Conservation (phyloP, 30 jellyfish, hydroid and myxozoan species). For the Calvadosia cruxmelitensis region DNA sequence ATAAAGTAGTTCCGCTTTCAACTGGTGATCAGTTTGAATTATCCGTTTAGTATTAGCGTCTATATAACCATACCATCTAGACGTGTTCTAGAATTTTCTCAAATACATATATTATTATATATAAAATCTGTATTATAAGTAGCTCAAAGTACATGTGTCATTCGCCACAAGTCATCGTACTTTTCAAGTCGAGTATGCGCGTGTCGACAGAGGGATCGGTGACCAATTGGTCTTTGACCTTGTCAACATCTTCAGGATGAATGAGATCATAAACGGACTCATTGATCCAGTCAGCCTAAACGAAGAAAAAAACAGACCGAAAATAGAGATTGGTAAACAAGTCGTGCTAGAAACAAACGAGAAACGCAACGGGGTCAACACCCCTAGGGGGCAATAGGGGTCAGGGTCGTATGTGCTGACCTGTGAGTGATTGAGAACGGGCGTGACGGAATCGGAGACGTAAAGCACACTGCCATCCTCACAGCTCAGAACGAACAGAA, state of each 20-base stretch:
- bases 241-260: constrained; percentile 89
- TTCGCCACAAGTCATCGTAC: too few species aligned
- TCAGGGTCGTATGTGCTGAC: constrained; percentile 4
- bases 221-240: constrained; percentile 62
- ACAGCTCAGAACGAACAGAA: constrained; percentile 77
- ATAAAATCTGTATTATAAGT: too few species aligned
- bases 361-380: not conserved
- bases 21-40: too few species aligned
- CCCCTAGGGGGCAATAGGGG: not conserved
- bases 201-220: constrained; percentile 53
- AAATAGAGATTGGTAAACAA: not conserved
- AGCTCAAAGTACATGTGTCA: too few species aligned
- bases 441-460: constrained; percentile 86
- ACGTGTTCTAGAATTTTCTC: too few species aligned
- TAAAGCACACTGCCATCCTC: constrained; percentile 59
- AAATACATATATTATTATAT: too few species aligned
- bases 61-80: too few species aligned
- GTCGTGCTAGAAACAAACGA: not conserved
- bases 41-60: too few species aligned
- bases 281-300: constrained; percentile 70
- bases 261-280: constrained; percentile 57
- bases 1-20: too few species aligned
- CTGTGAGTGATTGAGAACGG: constrained; percentile 86
- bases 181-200: constrained; percentile 70
- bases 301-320: not conserved